These are phyloP conservation scores for Catonia carolina DNA, from an alignment of 2,888 invertebrate species.

Conservation along the genomic window DNA sequence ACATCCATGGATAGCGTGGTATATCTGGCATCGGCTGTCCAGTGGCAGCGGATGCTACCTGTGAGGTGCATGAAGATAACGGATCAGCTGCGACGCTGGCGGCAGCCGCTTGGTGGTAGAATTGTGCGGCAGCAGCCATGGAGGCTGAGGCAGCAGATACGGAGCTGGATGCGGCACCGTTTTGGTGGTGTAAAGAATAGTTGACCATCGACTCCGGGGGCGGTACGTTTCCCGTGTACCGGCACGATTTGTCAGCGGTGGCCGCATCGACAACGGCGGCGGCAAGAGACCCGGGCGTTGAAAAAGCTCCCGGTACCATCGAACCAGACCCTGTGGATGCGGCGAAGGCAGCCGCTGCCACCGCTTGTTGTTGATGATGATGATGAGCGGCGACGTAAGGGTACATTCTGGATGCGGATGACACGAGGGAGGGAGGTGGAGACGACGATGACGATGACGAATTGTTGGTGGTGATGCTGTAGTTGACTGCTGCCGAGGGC, in stretches of 20 bases:
- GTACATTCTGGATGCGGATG: slow-evolving; percentile 71
- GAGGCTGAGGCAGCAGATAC: slow-evolving; percentile 65
- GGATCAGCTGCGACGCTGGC: slow-evolving; percentile 75
- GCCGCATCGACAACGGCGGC: slow-evolving; percentile 60
- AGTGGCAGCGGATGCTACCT: slow-evolving; percentile 54
- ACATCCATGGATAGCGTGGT: slow-evolving; percentile 94
- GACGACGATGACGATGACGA: slow-evolving; percentile 48
- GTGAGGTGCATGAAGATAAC: slow-evolving; percentile 71
- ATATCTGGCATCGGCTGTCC: slow-evolving; percentile 87
- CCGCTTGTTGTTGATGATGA: slow-evolving; percentile 64
- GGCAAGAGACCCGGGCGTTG: slow-evolving; percentile 50
- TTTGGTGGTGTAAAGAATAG: slow-evolving; percentile 66
- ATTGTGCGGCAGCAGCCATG: slow-evolving; percentile 63
- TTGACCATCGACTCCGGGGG: slow-evolving; percentile 73
- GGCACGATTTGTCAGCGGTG: slow-evolving; percentile 70
- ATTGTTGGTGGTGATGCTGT: slow-evolving; percentile 45
- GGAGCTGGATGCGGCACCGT: slow-evolving; percentile 56
- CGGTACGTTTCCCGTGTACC: slow-evolving; percentile 60
- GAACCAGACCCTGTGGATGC: slow-evolving; percentile 59
- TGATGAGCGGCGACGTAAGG: slow-evolving; percentile 73
- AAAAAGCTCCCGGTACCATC: slow-evolving; percentile 54
- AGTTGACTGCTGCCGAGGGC: slow-evolving; percentile 51
- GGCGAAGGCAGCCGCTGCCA: slow-evolving; percentile 54
- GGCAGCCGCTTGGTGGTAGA: slow-evolving; percentile 79
- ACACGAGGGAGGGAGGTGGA: slow-evolving; percentile 43